Percentiles rank a stretch among this genome's conserved stretches.
Conservation (phyloP, 2,888 invertebrate genomes). For the Aphodius granarius region DNA sequence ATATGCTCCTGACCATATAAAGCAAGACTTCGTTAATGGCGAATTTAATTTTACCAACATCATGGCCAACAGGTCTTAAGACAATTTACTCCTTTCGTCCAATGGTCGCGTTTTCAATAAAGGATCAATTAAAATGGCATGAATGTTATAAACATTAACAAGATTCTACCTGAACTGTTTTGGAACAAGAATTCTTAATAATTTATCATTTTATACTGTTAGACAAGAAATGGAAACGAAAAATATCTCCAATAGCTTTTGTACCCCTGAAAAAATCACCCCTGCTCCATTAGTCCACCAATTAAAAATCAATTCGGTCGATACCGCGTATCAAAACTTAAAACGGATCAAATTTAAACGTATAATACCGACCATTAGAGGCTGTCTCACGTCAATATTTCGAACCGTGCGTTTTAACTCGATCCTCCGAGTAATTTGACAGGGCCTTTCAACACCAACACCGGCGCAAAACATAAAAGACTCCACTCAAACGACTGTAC, state of each 20-base stretch:
- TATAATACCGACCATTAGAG: neutral
- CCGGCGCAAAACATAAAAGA: slow-evolving; percentile 27
- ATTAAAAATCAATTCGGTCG: neutral
- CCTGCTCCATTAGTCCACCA: neutral
- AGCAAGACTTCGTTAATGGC: slow-evolving; percentile 12
- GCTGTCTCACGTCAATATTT: neutral
- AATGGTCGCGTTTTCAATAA: neutral
- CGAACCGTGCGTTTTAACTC: neutral
- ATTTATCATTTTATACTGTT: no score
- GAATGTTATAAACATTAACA: no score
- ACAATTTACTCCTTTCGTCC: neutral
- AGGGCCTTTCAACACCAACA: slow-evolving; percentile 31
- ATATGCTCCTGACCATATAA: slow-evolving; percentile 12
- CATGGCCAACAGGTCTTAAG: neutral
- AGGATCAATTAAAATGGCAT: neutral
- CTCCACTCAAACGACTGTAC: slow-evolving; percentile 14
- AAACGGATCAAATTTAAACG: neutral
- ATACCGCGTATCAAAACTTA: neutral
- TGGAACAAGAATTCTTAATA: no score
- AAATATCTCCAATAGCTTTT: no score
- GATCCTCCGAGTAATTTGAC: slow-evolving; percentile 28
- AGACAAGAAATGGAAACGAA: no score
- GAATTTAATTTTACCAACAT: neutral
- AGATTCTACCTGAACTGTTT: no score
- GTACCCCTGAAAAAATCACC: no score